These are phyloP conservation scores for Megaptera novaeangliae DNA, from an alignment of 2,113 vertebrate genomes.

Conservation along the genomic window DNA sequence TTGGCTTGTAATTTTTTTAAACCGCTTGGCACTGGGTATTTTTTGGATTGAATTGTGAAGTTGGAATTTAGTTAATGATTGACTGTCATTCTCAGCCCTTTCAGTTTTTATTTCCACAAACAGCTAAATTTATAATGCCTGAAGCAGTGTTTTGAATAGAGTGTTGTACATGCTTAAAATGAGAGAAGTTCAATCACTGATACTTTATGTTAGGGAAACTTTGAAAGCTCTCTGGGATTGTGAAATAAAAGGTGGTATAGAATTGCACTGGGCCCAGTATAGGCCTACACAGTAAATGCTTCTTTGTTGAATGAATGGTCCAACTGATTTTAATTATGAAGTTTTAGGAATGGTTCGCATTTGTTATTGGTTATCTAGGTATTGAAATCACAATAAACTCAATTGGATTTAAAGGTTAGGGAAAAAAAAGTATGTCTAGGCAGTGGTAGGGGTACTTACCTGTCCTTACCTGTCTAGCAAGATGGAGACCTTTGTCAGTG, in stretches of 20 bases:
- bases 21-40: not conserved
- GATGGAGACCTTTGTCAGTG: not conserved
- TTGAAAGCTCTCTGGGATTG: constrained; percentile 18
- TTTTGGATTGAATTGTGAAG: constrained; percentile 35
- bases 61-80: constrained; percentile 35
- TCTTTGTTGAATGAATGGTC: not conserved
- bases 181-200: not conserved
- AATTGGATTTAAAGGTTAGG: not conserved
- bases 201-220: not conserved
- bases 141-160: constrained; percentile 33
- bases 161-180: not conserved
- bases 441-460: not conserved
- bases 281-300: not conserved
- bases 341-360: not conserved
- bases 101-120: constrained; percentile 35
- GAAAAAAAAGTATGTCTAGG: not conserved
- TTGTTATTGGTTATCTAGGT: constrained; percentile 36
- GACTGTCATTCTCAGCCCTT: not conserved
- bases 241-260: not conserved
- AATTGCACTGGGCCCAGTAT: not conserved
- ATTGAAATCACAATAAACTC: not conserved
- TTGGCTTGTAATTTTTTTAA: constrained; percentile 16
- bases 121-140: not conserved
- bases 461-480: not conserved
- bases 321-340: constrained; percentile 8